Evolutionary conservation across 2,888 invertebrate genomes (phyloP).

Genomic region (Bellardia bayeri): DNA sequence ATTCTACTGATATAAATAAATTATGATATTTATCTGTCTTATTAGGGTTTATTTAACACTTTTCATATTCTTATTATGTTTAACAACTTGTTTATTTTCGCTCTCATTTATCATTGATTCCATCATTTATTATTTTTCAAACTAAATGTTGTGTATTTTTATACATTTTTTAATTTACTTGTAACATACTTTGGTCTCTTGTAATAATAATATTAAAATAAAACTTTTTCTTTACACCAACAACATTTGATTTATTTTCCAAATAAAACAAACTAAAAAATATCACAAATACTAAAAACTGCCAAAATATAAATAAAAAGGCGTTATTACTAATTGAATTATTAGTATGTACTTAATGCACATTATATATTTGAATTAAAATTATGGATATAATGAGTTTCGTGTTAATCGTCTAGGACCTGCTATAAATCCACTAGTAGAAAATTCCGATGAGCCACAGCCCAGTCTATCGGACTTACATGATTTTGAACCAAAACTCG

Average conservation of each 20-base stretch:
- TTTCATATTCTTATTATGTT: too few species aligned
- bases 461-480: conserved; percentile 95
- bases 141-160: conserved; percentile 43
- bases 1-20: too few species aligned
- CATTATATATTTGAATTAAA: conserved; percentile 61
- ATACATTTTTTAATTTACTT: conserved; percentile 8
- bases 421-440: conserved; percentile 82
- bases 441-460: conserved; percentile 90
- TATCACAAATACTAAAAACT: conserved; percentile 61
- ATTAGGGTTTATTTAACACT: too few species aligned
- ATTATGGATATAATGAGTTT: conserved; percentile 73
- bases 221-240: conserved; percentile 64
- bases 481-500: conserved; percentile 89
- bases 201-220: conserved; percentile 58
- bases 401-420: conserved; percentile 79
- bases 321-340: conserved; percentile 74
- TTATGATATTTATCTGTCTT: too few species aligned
- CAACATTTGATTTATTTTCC: conserved; percentile 53
- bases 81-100: not conserved
- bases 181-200: conserved; percentile 33
- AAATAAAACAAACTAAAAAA: conserved; percentile 50
- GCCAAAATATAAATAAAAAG: conserved; percentile 62
- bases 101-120: not conserved
- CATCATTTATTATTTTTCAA: not conserved
- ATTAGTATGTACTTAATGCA: conserved; percentile 71